These are phyloP conservation scores for Drosophila eohydei DNA, from an alignment of 2,888 invertebrate genomes.

Conservation along the genomic window DNA sequence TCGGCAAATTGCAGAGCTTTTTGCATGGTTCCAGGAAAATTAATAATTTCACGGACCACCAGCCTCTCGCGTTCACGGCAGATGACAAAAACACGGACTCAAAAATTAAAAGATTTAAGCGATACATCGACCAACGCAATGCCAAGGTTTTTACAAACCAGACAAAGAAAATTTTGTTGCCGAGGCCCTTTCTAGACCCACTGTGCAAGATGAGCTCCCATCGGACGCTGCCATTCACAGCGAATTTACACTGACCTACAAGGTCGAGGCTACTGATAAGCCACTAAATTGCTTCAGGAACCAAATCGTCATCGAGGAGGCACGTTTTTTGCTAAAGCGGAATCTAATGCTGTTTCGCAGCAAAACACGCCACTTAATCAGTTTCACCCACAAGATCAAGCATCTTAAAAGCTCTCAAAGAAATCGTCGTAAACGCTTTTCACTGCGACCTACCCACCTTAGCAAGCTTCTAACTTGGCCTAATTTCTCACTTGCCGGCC, in stretches of 20 bases:
- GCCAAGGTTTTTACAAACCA: background rate
- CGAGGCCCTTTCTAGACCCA: slow-evolving; percentile 5
- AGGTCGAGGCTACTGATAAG: background rate
- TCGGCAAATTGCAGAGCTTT: slow-evolving; percentile 2
- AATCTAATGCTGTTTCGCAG: no score
- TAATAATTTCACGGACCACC: background rate
- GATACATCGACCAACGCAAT: background rate
- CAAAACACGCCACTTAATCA: no score
- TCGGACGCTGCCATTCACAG: background rate
- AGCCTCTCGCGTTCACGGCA: background rate
- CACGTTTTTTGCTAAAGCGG: no score
- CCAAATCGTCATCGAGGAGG: no score
- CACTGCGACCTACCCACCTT: background rate
- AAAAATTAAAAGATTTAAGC: background rate
- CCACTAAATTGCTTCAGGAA: background rate
- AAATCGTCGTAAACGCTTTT: background rate
- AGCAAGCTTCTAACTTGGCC: slow-evolving; percentile 1
- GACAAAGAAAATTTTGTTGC: background rate
- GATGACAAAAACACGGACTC: background rate
- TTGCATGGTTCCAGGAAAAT: slow-evolving; percentile 3
- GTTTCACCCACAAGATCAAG: background rate
- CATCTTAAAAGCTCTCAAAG: background rate
- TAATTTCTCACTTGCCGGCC: background rate
- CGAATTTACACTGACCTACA: background rate
- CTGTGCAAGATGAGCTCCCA: background rate